These are phyloP conservation scores for Cromileptes altivelis DNA, from an alignment of 2,113 vertebrate species.

Conservation along the genomic window DNA sequence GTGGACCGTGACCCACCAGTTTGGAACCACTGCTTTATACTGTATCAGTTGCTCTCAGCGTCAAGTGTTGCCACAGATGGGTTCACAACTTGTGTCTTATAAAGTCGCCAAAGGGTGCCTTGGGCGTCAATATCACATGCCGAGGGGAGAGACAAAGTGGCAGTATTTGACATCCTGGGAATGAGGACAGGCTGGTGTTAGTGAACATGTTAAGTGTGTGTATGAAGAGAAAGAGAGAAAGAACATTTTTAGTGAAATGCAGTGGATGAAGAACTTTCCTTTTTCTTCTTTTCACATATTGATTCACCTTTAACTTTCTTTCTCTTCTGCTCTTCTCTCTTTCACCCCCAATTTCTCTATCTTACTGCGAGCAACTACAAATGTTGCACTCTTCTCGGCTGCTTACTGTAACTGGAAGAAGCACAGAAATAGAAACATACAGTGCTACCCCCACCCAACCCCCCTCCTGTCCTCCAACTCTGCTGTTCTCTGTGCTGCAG, in stretches of 20 bases:
- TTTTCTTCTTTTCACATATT: too few species aligned
- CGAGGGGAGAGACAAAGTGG: too few species aligned
- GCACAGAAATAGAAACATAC: conserved; percentile 25
- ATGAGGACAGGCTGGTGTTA: too few species aligned
- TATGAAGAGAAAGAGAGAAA: neutral
- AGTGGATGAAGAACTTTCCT: too few species aligned
- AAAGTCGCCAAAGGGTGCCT: too few species aligned
- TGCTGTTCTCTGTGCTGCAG: conserved; percentile 54
- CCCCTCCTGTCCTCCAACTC: neutral
- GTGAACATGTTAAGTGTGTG: neutral
- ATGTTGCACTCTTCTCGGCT: conserved; percentile 6
- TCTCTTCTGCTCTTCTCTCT: neutral
- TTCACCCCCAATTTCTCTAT: neutral
- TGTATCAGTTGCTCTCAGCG: too few species aligned
- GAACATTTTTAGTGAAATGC: neutral
- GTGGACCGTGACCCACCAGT: too few species aligned
- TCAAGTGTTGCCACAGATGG: too few species aligned
- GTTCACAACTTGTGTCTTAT: too few species aligned
- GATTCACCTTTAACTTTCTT: neutral
- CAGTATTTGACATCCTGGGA: too few species aligned
- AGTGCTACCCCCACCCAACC: neutral
- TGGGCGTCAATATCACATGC: too few species aligned
- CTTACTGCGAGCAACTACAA: neutral
- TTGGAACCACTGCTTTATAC: too few species aligned
- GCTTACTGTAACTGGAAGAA: conserved; percentile 36